These are phyloP conservation scores for Coregonus ussuriensis DNA, from an alignment of 2,797 vertebrate genomes.

Conservation along the genomic window DNA sequence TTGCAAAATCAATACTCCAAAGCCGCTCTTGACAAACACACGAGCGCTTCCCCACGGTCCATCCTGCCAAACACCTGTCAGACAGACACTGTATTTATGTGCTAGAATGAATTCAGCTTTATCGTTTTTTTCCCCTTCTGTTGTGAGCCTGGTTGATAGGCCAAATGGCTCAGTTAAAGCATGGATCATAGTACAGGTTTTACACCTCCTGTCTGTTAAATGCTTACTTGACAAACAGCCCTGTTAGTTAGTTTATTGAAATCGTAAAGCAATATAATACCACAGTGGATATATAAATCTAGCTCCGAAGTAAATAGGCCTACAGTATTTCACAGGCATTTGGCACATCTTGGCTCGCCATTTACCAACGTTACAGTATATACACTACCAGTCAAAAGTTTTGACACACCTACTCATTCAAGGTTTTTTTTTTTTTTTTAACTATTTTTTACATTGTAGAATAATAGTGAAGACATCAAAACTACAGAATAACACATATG, in stretches of 20 bases:
- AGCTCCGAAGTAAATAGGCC: neutral
- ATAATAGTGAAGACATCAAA: no score
- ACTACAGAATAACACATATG: no score
- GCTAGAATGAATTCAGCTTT: constrained; percentile 43
- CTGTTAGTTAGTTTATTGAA: neutral
- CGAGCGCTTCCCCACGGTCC: constrained; percentile 37
- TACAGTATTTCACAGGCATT: neutral
- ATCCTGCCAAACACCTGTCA: constrained; percentile 58
- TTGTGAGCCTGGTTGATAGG: constrained; percentile 35
- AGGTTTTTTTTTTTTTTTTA: no score
- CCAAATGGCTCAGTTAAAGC: constrained; percentile 23
- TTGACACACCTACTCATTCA: no score
- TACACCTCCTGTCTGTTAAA: neutral
- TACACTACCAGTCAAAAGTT: no score
- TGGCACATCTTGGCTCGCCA: no score
- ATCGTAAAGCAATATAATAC: neutral
- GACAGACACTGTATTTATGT: constrained; percentile 50
- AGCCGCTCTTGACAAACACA: constrained; percentile 57
- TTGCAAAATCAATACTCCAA: constrained; percentile 73
- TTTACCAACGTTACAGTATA: no score
- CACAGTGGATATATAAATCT: neutral
- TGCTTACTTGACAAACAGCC: neutral
- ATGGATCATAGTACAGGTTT: neutral
- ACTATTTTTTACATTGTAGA: no score
- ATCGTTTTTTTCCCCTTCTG: constrained; percentile 20